Evolutionary conservation across 2,888 invertebrate species (phyloP), one percentile per base, ranked within the genome.

Genomic region (Criorhina ranunculi): DNA sequence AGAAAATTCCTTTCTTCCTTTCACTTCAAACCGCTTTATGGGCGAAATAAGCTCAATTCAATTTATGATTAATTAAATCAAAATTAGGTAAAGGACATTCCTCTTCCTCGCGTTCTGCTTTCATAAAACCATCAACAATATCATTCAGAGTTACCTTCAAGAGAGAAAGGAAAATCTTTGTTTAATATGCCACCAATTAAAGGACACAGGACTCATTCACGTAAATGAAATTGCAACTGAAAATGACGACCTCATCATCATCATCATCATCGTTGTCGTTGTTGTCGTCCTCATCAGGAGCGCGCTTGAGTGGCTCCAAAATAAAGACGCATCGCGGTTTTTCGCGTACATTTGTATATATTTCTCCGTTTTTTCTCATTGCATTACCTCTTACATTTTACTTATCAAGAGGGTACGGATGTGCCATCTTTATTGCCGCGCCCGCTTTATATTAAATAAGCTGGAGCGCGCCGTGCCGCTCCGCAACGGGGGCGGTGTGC

Each of bases 311-410:
- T 80, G 59, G 85, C 66, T 80, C 40, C 64, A 17, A 85, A 85
- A 80, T 80, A 70, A 80, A 85, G 80, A 85, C 85, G 85, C 75
- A 80, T 85, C 85, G 85, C 75, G 85, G 75, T 66, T 66, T 70
- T 85, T 85, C 85, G 76, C 80, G 80, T 85, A 66, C 53, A 80
- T 67, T 75, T 49, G 0, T 42, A 24, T 37, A 44, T 49, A 42
- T 17, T 29, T n/a, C 17, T 35, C 15, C n/a, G 33, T 8, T 6
- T 24, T 55, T 15, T 11, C 15, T 35, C 35, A 24, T 11, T 29
- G 15, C 9, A 12, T 8, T 35, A 57, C 49, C 11, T 57, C 59
- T 66, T 72, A 59, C 19, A 59, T 12, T 57, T 33, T 24, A 55
- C 40, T 40, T 8, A 2, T 78, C 78, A 78, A 67, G 72, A 62